phyloP scores from a whole-genome alignment of 2,113 vertebrate genomes.

The Lagopus muta region DNA sequence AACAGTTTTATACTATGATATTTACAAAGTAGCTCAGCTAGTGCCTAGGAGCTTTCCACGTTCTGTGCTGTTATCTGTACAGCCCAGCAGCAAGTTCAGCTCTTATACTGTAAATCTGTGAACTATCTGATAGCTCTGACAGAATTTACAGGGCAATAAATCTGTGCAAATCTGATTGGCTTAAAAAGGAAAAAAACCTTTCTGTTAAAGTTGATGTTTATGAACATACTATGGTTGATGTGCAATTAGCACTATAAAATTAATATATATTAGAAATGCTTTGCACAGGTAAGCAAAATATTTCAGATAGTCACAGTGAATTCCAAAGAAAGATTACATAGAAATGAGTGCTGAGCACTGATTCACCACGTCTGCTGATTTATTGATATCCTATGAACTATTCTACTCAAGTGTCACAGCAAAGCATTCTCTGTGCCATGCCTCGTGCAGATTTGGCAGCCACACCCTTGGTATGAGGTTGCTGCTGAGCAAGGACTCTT shows the following conservation, averaged over 20 bases:
- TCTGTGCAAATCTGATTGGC: not conserved
- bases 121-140: not conserved
- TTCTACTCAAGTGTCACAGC: not conserved
- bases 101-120: not conserved
- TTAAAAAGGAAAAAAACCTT: not conserved
- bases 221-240: no score
- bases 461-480: not conserved
- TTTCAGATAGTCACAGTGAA: not conserved
- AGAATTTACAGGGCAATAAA: not conserved
- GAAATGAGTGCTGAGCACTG: not conserved
- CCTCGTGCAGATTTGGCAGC: not conserved
- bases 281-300: not conserved
- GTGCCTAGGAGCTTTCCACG: not conserved
- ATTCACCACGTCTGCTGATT: not conserved
- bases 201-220: not conserved
- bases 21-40: not conserved
- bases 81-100: not conserved
- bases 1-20: not conserved
- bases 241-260: no score
- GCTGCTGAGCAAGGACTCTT: constrained; percentile 33
- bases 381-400: not conserved
- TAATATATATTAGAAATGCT: not conserved
- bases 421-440: not conserved
- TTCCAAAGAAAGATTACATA: rapidly evolving
- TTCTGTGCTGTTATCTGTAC: not conserved